Percentiles rank a stretch among this genome's conserved stretches.
phyloP scores from a whole-genome alignment of 2,888 invertebrate species.

The Sphinx pinastri region DNA sequence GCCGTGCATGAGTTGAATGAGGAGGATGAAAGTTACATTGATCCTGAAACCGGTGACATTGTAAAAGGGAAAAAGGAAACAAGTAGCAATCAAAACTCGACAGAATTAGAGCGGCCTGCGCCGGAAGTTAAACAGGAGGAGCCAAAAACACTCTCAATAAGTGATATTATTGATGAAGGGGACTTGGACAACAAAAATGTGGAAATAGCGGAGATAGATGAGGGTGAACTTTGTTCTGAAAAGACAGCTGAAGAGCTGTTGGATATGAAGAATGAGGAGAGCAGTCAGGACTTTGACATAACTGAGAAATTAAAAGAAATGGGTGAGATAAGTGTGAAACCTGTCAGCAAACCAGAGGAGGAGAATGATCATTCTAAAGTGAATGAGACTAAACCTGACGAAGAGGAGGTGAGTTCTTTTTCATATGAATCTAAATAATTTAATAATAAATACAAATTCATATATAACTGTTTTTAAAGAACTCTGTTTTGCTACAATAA shows the following conservation, averaged over 20 bases:
- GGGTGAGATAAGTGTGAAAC: constrained; percentile 82
- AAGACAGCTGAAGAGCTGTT: constrained; percentile 71
- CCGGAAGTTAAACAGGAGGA: constrained; percentile 39
- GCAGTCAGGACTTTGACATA: constrained; percentile 83
- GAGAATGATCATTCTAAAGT: constrained; percentile 52
- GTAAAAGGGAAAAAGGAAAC: constrained; percentile 56
- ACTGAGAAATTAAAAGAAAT: constrained; percentile 86
- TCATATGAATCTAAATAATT: not conserved
- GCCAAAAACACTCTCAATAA: constrained; percentile 77
- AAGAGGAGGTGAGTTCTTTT: constrained; percentile 64
- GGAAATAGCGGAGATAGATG: constrained; percentile 77
- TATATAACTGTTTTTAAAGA: not conserved
- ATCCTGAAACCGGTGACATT: constrained; percentile 80
- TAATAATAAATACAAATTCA: not conserved
- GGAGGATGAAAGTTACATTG: constrained; percentile 79
- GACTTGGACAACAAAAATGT: constrained; percentile 79
- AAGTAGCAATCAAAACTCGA: constrained; percentile 34
- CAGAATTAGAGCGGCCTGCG: constrained; percentile 33
- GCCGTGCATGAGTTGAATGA: constrained; percentile 76
- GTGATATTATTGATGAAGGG: constrained; percentile 78
- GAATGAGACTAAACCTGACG: constrained; percentile 66
- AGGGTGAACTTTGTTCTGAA: constrained; percentile 73
- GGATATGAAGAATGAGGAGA: constrained; percentile 72
- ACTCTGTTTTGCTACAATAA: too few species aligned
- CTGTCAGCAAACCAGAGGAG: constrained; percentile 63